Base-by-base conservation (phyloP, 2,888 invertebrate species). In the Achlya flavicornis region DNA sequence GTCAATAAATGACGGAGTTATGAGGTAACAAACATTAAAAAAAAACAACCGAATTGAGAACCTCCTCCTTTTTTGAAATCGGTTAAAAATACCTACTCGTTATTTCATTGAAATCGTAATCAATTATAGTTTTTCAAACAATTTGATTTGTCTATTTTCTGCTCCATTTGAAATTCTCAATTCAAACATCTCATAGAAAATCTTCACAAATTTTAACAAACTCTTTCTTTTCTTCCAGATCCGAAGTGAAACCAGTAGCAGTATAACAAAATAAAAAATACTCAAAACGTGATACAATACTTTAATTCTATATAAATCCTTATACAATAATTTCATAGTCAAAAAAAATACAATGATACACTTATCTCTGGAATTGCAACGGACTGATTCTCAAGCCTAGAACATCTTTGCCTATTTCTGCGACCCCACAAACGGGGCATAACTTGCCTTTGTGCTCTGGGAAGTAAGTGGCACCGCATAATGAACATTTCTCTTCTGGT, bases 331-430 rank as follows among this genome's bases (percentile, higher is more conserved):
- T 75, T 74, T 73, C 78, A 78, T 70, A 68, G 72, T 72, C 66
- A 72, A 63, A 65, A 63, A n/a, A 65, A 38, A 67, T 64, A 70
- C 61, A 58, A 58, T 61, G 57, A 32, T 61, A 1, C 33, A 62
- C 71, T 81, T 92, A 93, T 89, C 93, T 91, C 85, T 90, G 90
- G 80, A 93, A 93, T 69, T 93, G 93, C 35, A 92, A 61, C 0
- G 90, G 90, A 64, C 98, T 98, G 85, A 99, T 98, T 86, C 97
- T 95, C 59, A 99, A 94, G 1, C 99, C 99, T 71, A 97, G 95
- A 41, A 96, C 96, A 79, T 98, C 98, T 86, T 97, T 98, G 2
- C 99, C 99, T 63, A 99, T 96, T 87, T 98, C 97, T 0, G 99
- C 96, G 4, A 98, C 97, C 46, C 95, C 96, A 76, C 98, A 98